Evolutionary conservation across 1,140 invertebrate species (phyloP), one percentile per base, ranked within the genome.

Genomic region (Parasteatoda tepidariorum): DNA sequence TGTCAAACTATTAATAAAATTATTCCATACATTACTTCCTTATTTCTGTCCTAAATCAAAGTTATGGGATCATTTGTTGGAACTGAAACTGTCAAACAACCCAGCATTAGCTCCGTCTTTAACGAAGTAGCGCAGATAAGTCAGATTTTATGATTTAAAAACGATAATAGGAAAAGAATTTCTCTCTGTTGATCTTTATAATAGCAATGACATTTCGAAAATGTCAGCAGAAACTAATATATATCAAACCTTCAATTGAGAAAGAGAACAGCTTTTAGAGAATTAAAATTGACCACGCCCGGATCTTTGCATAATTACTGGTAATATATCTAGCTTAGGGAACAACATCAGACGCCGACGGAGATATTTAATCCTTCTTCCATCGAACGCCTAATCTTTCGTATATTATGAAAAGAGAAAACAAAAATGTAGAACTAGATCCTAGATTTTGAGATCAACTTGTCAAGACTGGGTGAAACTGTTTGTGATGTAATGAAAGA

Each of bases 281-380:
- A 84, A 64, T 41, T 76, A 61, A 79, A 75, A 74, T 9, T 73
- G 55, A 67, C 28, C 61, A 61, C 74, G 26, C 61, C 74, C 38
- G 34, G 55, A 61, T 66, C 74, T 66, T 31, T 78, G 61, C 61
- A 66, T 78, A 78, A 78, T 78, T 78, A 66, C 61, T n/a, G 24
- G 15, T 78, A 78, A 78, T 78, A 64, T 54, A 78, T 78, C 74
- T 78, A 55, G 74, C 74, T 78, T 66, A 78, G n/a, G 15, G n/a
- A 61, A 66, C 61, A 61, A 13, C 38, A 33, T 3, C 57, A 15
- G 13, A 18, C 34, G 6, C 26, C n/a, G 55, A 75, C 33, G 61
- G 22, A 26, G 48, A 2, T 26, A 78, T 66, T 38, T 66, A 54
- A 54, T 41, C 73, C 73, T 24, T 75, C 30, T 57, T 11, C 48